Evolutionary conservation across 2,113 vertebrate genomes (phyloP), one percentile per base, ranked within the genome.

Genomic region (Pseudorasbora parva): DNA sequence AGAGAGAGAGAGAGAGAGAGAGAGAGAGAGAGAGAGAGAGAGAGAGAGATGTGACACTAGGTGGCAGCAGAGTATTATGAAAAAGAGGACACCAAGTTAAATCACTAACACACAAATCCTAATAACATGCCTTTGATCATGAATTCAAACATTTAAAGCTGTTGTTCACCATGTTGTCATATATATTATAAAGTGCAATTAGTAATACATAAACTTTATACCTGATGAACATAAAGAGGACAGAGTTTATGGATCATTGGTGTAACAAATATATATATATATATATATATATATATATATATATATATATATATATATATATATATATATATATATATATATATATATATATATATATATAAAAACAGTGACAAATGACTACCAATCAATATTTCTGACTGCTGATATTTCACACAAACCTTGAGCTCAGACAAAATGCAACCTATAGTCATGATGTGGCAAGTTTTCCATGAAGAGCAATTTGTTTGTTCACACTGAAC

Each of bases 31-130:
- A 56, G 41, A 64, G 15, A 64, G 11, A 23, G 30, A 74, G 54
- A 66, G 45, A 41, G 45, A 72, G 59, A 87, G 2, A 51, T 25
- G 15, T 51, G 90, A 81, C 93, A 94, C 88, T 85, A 23, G 90
- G 93, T 91, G 80, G 87, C 89, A 91, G 85, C 72, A 80, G 68
- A 72, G 69, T 33, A 54, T 68, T 64, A 49, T 73, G 33, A 86
- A 73, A 78, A 25, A 37, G 8, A 75, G 51, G 66, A 25, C 19
- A 79, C 89, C 11, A 78, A 49, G 60, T 10, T 30, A 75, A 86
- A 78, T 45, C 60, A 81, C 51, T 78, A 51, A 69, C 62, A 86
- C 19, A 76, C 37, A 56, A 30, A 79, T 15, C 12, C 21, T 14
- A 45, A 30, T 30, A 30, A 23, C n/a, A 4, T 72, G 9, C 12